Evolutionary conservation across 2,888 invertebrate genomes (phyloP).

Genomic region (Torymus aiolomorphi): DNA sequence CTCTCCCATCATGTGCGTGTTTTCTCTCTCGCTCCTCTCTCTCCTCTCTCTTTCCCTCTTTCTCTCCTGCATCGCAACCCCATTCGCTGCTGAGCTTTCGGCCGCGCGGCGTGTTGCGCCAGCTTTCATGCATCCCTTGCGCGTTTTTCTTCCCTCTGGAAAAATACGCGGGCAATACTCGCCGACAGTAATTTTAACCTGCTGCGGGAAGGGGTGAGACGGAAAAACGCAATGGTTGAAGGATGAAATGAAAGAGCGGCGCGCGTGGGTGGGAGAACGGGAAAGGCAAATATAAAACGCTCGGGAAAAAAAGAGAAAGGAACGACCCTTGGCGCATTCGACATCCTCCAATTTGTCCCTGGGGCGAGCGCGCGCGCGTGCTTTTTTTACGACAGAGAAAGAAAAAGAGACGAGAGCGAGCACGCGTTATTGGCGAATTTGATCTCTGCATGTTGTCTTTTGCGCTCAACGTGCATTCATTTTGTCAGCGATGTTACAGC

Average conservation of each 20-base stretch:
- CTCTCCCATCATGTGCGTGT: constrained; percentile 39
- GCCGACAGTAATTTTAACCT: constrained; percentile 53
- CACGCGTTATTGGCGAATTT: constrained; percentile 39
- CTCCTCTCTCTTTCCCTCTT: not conserved
- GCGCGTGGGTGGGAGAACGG: not conserved
- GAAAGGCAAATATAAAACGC: constrained; percentile 42
- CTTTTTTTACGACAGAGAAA: not conserved
- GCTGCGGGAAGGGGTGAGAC: constrained; percentile 1
- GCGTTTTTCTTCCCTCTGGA: constrained; percentile 47
- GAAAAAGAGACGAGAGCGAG: not conserved
- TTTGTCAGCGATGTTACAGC: no score
- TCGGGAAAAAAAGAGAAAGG: not conserved
- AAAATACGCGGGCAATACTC: constrained; percentile 49
- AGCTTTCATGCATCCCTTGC: constrained; percentile 31
- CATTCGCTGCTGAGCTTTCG: not conserved
- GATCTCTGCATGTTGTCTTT: constrained; percentile 30
- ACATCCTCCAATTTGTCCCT: constrained; percentile 43
- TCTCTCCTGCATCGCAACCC: not conserved
- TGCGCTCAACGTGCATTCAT: not conserved
- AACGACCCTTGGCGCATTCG: not conserved
- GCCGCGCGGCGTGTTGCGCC: constrained; percentile 46
- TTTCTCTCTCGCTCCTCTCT: constrained; percentile 22
- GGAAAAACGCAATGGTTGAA: not conserved
- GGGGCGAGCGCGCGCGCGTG: constrained; percentile 16
- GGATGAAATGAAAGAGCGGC: constrained; percentile 33